These are phyloP conservation scores for Troglohyphantes excavatus DNA, from an alignment of 2,888 invertebrate species.

Conservation along the genomic window DNA sequence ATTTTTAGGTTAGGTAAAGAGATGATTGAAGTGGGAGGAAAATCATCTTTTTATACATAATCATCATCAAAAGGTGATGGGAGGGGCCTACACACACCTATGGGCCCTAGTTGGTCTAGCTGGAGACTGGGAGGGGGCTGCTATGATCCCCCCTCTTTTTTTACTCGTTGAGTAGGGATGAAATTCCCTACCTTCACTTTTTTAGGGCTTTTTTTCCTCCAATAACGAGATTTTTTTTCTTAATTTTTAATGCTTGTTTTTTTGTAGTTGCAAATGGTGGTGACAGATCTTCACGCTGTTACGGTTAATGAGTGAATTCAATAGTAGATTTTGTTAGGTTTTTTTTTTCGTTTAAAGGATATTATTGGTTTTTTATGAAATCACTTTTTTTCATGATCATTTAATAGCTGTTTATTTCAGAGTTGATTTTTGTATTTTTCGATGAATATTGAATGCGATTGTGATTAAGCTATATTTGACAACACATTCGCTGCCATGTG, in stretches of 20 bases:
- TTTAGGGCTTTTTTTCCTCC: neutral
- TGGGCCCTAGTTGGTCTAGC: conserved; percentile 3
- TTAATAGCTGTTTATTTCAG: too few relatives aligned
- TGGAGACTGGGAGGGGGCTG: neutral
- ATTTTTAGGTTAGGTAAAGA: conserved; percentile 35
- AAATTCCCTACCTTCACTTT: conserved; percentile 24
- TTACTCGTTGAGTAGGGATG: conserved; percentile 13
- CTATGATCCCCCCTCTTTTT: neutral
- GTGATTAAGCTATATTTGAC: too few relatives aligned
- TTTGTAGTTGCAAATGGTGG: neutral
- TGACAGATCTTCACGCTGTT: too few relatives aligned
- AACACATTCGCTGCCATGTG: too few relatives aligned
- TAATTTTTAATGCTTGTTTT: neutral
- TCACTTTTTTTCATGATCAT: too few relatives aligned
- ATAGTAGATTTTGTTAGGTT: too few relatives aligned
- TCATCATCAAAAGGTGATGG: conserved; percentile 21
- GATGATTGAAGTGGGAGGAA: neutral
- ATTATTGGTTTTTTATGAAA: too few relatives aligned
- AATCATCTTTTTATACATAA: conserved; percentile 57
- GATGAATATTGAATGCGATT: too few relatives aligned
- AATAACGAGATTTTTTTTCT: neutral
- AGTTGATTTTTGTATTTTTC: too few relatives aligned
- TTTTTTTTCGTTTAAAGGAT: too few relatives aligned
- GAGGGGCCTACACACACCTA: conserved; percentile 39
- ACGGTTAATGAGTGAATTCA: too few relatives aligned